phyloP scores from a whole-genome alignment of 2,888 invertebrate genomes.

The Epistrophe eligans region DNA sequence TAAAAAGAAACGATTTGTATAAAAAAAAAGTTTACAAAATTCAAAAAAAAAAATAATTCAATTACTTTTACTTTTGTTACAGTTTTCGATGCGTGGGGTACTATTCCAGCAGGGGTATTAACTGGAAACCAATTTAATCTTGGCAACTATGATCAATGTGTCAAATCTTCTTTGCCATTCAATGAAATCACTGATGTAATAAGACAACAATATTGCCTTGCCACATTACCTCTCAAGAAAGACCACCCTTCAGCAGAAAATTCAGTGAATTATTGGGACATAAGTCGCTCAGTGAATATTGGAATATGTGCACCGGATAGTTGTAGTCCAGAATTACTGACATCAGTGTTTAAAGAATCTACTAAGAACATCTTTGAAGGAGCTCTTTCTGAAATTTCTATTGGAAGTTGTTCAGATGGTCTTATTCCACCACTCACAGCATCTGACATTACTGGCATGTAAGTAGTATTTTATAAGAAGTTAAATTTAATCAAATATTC shows the following conservation, averaged over 20 bases:
- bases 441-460: background rate
- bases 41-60: background rate
- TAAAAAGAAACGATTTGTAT: too few relatives aligned
- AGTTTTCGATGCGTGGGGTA: constrained; percentile 81
- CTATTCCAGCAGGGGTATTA: constrained; percentile 79
- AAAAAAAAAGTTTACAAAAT: too few relatives aligned
- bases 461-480: background rate
- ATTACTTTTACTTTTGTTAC: constrained; percentile 6
- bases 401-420: constrained; percentile 2
- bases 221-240: constrained; percentile 22
- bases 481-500: too few relatives aligned
- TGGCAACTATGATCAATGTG: constrained; percentile 80
- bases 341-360: constrained; percentile 36
- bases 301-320: constrained; percentile 70
- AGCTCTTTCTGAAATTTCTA: constrained; percentile 6
- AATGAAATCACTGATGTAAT: constrained; percentile 68
- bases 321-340: constrained; percentile 54
- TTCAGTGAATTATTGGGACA: background rate
- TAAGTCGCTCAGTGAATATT: background rate
- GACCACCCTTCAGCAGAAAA: background rate
- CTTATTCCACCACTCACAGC: background rate
- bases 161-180: constrained; percentile 52
- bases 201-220: constrained; percentile 79
- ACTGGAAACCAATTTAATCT: constrained; percentile 77
- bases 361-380: background rate